Conservation (phyloP, 2,113 vertebrate species). For the Callospermophilus lateralis region DNA sequence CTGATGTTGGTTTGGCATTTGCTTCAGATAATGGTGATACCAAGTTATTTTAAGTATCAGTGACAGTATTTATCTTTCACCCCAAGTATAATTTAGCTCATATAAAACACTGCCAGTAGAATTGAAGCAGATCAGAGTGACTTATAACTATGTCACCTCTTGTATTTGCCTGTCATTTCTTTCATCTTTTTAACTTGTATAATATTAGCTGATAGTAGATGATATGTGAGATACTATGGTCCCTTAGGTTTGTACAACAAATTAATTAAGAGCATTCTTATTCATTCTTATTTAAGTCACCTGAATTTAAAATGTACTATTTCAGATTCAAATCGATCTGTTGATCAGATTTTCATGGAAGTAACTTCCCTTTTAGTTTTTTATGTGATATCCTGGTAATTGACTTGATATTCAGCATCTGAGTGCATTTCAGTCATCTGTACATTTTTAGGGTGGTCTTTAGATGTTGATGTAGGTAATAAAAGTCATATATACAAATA, state of each 20-base stretch:
- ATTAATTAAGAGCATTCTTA: background rate
- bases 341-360: background rate
- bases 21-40: background rate
- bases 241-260: background rate
- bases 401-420: background rate
- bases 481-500: constrained; percentile 34
- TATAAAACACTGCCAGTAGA: background rate
- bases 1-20: background rate
- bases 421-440: background rate
- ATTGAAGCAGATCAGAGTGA: background rate
- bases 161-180: background rate
- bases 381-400: background rate
- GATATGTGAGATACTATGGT: background rate
- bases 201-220: background rate
- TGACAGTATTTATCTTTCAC: background rate
- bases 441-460: background rate
- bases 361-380: background rate
- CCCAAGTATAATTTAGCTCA: background rate
- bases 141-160: background rate
- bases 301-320: background rate
- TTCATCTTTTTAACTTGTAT: too few relatives aligned
- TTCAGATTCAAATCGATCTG: background rate
- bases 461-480: background rate
- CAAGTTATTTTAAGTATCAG: background rate
- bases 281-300: background rate